Evolutionary conservation across 1,140 invertebrate species (phyloP), one percentile per base, ranked within the genome.

Genomic region (Cydia strobilella): DNA sequence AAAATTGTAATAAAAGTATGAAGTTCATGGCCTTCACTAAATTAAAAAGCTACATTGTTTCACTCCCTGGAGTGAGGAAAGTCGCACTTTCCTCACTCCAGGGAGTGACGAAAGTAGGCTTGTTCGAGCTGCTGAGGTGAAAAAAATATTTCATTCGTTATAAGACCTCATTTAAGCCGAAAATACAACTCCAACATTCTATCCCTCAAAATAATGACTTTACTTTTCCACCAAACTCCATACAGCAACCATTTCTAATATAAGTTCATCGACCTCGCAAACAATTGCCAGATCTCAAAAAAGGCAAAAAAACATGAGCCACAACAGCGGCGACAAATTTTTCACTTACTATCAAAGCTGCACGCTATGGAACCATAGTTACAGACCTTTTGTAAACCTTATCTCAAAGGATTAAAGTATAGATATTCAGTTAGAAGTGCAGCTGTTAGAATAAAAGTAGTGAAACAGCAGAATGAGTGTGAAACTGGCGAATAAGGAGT

Each of bases 311-410:
- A 75, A 74, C 75, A 77, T 76, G 35, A 39, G 9, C 63, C 23
- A 31, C 63, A 66, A 66, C 63, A 69, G 31, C 65, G 76, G 80
- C 82, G 83, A 85, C 79, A 85, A 80, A 83, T 85, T 85, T 82
- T 83, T 83, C 83, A 83, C 82, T 76, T 79, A 65, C 77, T 59
- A 75, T 77, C 75, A 74, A 77, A 79, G 76, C 77, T 69, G 79
- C 82, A 84, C 81, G 80, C 80, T 69, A 83, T 78, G 76, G 76
- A 83, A 83, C 79, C 77, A 79, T 51, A 6, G 5, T n/a, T 1
- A n/a, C n/a, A 7, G 15, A 51, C 15, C n/a, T 13, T 7, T 51
- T 18, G 48, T 51, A 6, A 51, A 18, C 48, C n/a, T 51, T 51
- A 18, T n/a, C 6, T 1, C n/a, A 51, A n/a, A 6, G 48, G n/a